phyloP scores from a whole-genome alignment of 2,888 invertebrate species.

The Tetranychus piercei region DNA sequence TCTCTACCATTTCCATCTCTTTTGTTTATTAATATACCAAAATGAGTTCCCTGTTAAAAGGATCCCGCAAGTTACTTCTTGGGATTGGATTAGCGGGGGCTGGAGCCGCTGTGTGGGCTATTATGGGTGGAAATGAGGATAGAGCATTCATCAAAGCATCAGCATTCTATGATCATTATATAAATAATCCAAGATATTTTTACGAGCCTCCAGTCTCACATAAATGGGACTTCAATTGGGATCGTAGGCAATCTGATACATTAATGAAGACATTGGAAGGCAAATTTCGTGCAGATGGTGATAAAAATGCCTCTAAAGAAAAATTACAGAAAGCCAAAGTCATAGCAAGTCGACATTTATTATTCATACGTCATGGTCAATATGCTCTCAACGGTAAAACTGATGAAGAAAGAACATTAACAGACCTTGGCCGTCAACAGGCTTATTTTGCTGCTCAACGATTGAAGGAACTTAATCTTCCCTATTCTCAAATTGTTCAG shows the following conservation, averaged over 20 bases:
- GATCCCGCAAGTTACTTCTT: slow-evolving; percentile 20
- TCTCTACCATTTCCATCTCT: not conserved
- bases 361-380: slow-evolving; percentile 85
- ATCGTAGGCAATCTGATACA: slow-evolving; percentile 46
- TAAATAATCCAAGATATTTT: not conserved
- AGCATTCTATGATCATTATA: slow-evolving; percentile 9
- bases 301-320: slow-evolving; percentile 50
- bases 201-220: not conserved
- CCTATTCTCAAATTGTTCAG: slow-evolving; percentile 57
- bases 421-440: slow-evolving; percentile 61
- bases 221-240: slow-evolving; percentile 76
- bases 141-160: slow-evolving; percentile 19
- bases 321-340: slow-evolving; percentile 42
- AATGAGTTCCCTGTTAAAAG: slow-evolving; percentile 19
- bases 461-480: slow-evolving; percentile 52
- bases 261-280: slow-evolving; percentile 43
- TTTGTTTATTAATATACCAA: not conserved
- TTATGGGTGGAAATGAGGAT: slow-evolving; percentile 20
- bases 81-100: slow-evolving; percentile 22
- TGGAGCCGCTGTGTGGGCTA: slow-evolving; percentile 21
- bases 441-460: slow-evolving; percentile 63
- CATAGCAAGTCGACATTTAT: slow-evolving; percentile 54
- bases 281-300: slow-evolving; percentile 33
- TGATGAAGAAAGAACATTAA: slow-evolving; percentile 56
- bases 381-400: slow-evolving; percentile 54